These are phyloP conservation scores for Todiramphus saurophagus DNA, from an alignment of 2,113 vertebrate genomes.

Conservation along the genomic window DNA sequence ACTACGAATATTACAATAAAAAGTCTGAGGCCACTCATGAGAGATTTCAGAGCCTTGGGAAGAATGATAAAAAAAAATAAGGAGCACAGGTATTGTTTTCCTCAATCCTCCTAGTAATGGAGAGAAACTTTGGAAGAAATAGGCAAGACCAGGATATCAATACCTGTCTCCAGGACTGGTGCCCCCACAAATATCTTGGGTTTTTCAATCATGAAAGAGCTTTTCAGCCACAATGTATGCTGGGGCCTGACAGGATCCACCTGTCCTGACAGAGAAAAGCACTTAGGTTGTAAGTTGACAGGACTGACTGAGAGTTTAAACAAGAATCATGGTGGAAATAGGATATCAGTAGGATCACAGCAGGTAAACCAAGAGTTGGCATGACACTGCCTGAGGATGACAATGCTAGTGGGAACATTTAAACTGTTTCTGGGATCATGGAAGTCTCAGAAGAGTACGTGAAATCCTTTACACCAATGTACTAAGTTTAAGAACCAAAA, in stretches of 20 bases:
- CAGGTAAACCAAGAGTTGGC: not conserved
- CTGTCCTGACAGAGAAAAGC: not conserved
- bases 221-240: not conserved
- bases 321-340: not conserved
- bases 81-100: not conserved
- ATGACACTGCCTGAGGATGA: not conserved
- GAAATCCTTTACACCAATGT: not conserved
- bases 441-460: not conserved
- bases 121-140: not conserved
- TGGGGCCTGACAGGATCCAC: not conserved
- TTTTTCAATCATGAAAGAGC: not conserved
- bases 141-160: not conserved
- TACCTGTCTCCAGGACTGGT: not conserved
- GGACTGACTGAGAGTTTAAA: not conserved
- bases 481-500: not conserved
- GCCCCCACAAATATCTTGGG: not conserved
- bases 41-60: not conserved
- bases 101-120: not conserved
- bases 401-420: not conserved
- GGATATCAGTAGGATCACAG: not conserved
- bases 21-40: not conserved
- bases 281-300: not conserved
- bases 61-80: not conserved
- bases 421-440: not conserved
- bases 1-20: not conserved